phyloP scores from a whole-genome alignment of 2,888 invertebrate species.

The Graphium colonna region DNA sequence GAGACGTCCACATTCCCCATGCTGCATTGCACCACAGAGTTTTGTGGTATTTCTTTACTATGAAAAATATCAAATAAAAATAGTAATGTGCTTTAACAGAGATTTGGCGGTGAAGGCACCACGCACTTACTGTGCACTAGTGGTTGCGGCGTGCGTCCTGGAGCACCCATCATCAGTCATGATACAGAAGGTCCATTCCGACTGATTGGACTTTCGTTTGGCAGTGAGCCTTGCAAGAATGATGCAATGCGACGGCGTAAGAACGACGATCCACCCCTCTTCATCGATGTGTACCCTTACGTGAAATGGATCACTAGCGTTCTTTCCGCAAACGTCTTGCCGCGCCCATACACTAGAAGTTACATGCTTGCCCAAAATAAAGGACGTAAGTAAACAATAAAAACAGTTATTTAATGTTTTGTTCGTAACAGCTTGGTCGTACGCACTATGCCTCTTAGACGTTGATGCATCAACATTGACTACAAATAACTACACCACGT shows the following conservation, averaged over 20 bases:
- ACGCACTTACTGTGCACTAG: constrained; percentile 62
- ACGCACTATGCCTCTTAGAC: too few species aligned
- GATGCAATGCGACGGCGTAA: constrained; percentile 51
- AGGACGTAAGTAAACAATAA: too few species aligned
- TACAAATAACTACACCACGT: too few species aligned
- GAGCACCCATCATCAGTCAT: constrained; percentile 59
- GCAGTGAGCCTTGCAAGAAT: constrained; percentile 48
- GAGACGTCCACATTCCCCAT: too few species aligned
- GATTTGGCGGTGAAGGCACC: constrained; percentile 51
- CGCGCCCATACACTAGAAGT: constrained; percentile 52
- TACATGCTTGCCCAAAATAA: constrained; percentile 48
- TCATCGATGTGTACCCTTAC: constrained; percentile 64
- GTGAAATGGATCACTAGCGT: constrained; percentile 60
- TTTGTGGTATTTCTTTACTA: too few species aligned
- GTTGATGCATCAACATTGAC: too few species aligned
- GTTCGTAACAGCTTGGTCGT: too few species aligned
- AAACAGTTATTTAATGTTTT: too few species aligned
- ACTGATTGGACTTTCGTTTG: constrained; percentile 55
- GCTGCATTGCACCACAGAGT: too few species aligned
- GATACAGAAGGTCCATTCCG: constrained; percentile 54
- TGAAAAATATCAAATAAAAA: constrained; percentile 48
- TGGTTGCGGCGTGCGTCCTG: constrained; percentile 61
- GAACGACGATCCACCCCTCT: constrained; percentile 58
- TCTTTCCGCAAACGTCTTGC: constrained; percentile 55
- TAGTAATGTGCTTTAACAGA: constrained; percentile 45